These are phyloP conservation scores for Ephialtes manifestator DNA, from an alignment of 2,888 invertebrate genomes.

Conservation along the genomic window DNA sequence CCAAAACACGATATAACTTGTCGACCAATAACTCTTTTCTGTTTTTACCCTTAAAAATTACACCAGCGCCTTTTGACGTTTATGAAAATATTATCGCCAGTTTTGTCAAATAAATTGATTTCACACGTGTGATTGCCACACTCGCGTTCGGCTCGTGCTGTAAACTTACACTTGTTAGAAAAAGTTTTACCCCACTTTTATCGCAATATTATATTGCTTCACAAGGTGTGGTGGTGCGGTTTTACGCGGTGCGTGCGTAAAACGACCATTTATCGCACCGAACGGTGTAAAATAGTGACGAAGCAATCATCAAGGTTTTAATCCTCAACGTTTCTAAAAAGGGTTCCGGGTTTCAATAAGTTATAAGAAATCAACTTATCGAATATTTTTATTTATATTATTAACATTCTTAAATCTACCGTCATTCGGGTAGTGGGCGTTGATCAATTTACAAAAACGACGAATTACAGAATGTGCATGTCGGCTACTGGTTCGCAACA, in stretches of 20 bases:
- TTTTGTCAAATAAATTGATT: too few relatives aligned
- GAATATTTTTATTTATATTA: slow-evolving; percentile 67
- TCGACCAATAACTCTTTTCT: background rate
- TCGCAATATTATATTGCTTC: too few relatives aligned
- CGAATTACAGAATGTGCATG: slow-evolving; percentile 74
- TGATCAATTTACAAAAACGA: slow-evolving; percentile 70
- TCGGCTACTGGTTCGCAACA: slow-evolving; percentile 53
- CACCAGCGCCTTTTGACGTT: background rate
- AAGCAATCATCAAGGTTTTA: background rate
- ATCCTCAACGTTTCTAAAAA: background rate
- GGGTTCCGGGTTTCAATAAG: background rate
- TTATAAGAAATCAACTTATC: slow-evolving; percentile 28
- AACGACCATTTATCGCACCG: too few relatives aligned
- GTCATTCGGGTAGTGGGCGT: slow-evolving; percentile 67
- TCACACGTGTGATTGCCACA: too few relatives aligned
- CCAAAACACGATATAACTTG: slow-evolving; percentile 64
- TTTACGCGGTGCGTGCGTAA: too few relatives aligned
- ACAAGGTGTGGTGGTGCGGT: too few relatives aligned
- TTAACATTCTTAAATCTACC: slow-evolving; percentile 65
- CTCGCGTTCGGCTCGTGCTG: too few relatives aligned
- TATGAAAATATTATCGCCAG: background rate
- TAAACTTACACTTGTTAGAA: too few relatives aligned
- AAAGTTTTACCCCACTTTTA: too few relatives aligned
- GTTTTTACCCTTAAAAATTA: background rate
- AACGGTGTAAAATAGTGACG: background rate